Evolutionary conservation across 2,888 invertebrate genomes (phyloP), one percentile per base, ranked within the genome.

Genomic region (Fragum sueziense): DNA sequence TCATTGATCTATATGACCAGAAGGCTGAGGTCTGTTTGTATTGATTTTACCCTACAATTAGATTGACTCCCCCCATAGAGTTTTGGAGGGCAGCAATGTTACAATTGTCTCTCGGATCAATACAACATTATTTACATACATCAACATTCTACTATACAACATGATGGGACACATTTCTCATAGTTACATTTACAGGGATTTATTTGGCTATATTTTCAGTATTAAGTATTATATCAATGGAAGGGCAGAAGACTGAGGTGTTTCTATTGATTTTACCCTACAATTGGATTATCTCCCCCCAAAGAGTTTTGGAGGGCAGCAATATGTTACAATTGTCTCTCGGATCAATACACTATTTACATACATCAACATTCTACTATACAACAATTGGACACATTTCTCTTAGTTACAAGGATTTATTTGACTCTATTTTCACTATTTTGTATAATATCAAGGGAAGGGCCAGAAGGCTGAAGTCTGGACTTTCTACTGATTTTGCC

Each of bases 21-120:
- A 20, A 22, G 65, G 25, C 41, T 41, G 65, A 27, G 41, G 65
- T 65, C 37, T 41, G 33, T 41, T 22, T 22, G 22, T 65, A 65
- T 65, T 41, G 65, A 65, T 65, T 65, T 65, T 65, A 22, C 65
- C 22, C 37, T 65, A 65, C 65, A 65, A 65, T 65, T 65, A 41
- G 65, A 65, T 65, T 65, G 37, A 65, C 65, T 65, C 68, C 70
- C 70, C 76, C 75, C 61, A 67, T 68, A 47, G 70, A 61, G 31
- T 17, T 25, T 52, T 52, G n/a, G 22, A 70, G 59, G 33, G 54
- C 51, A 41, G 70, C 76, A 73, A 76, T 73, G 70, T 70, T 74
- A 59, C 76, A 74, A 76, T 71, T 76, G 80, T 77, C 69, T 62
- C 69, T 62, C n/a, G n/a, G 57, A 77, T 80, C 80, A 80, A 80